Evolutionary conservation across 1,140 invertebrate species (phyloP).

Genomic region (Penaeus vannamei): DNA sequence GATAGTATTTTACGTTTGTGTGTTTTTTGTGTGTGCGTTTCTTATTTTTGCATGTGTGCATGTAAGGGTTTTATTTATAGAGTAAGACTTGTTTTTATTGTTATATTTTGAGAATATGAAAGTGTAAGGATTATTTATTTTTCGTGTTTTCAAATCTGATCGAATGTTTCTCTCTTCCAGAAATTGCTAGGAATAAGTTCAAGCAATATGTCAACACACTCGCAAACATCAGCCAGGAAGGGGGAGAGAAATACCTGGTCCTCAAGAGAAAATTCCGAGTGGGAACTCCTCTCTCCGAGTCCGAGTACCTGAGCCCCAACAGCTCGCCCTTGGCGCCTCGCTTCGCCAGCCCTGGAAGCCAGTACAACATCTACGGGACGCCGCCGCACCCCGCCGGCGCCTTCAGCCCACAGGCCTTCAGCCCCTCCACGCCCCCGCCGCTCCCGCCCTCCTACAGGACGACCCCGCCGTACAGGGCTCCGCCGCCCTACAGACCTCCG

Average conservation of each 20-base stretch:
- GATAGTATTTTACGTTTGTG: too few species aligned
- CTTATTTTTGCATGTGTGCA: too few species aligned
- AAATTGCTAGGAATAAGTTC: conserved; percentile 84
- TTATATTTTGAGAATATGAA: too few species aligned
- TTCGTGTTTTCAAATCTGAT: neutral
- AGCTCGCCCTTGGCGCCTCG: conserved; percentile 14
- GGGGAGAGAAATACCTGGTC: conserved; percentile 86
- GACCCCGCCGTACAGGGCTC: conserved; percentile 64
- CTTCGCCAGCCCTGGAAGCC: conserved; percentile 29
- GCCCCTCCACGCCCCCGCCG: conserved; percentile 25
- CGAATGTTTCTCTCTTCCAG: conserved; percentile 50
- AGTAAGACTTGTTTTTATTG: too few species aligned
- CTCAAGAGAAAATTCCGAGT: conserved; percentile 82
- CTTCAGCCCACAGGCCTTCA: conserved; percentile 43
- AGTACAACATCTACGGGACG: conserved; percentile 38
- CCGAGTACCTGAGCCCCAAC: conserved; percentile 43
- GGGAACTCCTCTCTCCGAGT: conserved; percentile 63
- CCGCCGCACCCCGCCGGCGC: conserved; percentile 42
- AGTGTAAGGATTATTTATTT: neutral
- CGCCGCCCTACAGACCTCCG: conserved; percentile 62
- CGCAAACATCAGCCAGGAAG: conserved; percentile 81
- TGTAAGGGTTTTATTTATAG: too few species aligned
- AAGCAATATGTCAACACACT: conserved; percentile 92
- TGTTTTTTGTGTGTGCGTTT: too few species aligned
- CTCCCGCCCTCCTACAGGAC: conserved; percentile 51